Base-by-base conservation (phyloP, 2,888 invertebrate species). In the Cryptosula pallasiana region DNA sequence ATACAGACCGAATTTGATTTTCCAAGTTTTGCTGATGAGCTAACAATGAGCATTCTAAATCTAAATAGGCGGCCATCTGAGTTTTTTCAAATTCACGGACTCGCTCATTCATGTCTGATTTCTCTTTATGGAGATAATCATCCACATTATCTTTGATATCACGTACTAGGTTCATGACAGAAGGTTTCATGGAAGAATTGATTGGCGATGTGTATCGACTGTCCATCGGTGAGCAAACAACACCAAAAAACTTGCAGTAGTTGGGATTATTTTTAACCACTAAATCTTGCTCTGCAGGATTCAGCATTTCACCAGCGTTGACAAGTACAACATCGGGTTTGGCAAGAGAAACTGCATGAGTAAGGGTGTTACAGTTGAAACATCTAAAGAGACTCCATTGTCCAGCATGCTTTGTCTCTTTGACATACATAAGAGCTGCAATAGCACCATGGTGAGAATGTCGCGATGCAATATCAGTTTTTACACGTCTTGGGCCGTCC, bases 281-380 rank as follows among this genome's bases (percentile, higher is more conserved):
- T 13, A 5, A 9, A 25, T 63, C 25, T 34, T 34, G 63, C 9
- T 63, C 25, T 5, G 29, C 3, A 3, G 29, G 29, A 9, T 2
- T 13, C 9, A 63, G n/a, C 63, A 63, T 63, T 9, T 9, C 32
- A 29, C 63, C 63, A 32, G 13, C 27, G 32, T 63, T 63, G 34
- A 63, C 32, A 16, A 25, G 27, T 9, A 63, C 32, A 32, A 25
- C 16, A 5, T 34, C 9, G 34, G 25, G 13, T 2, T 63, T 9
- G 9, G 20, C 9, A 32, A 5, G 9, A 29, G 63, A 63, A 25
- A 63, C 63, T 2, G 63, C 63, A 32, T 63, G 63, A 9, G 63
- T 63, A 25, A 32, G 5, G 5, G 34, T 63, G 20, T 63, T 34
- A 32, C 63, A 63, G 63, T 63, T 63, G 32, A 63, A 63, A 27